phyloP scores from a whole-genome alignment of 2,888 invertebrate species.

The Drosophila kanekoi region DNA sequence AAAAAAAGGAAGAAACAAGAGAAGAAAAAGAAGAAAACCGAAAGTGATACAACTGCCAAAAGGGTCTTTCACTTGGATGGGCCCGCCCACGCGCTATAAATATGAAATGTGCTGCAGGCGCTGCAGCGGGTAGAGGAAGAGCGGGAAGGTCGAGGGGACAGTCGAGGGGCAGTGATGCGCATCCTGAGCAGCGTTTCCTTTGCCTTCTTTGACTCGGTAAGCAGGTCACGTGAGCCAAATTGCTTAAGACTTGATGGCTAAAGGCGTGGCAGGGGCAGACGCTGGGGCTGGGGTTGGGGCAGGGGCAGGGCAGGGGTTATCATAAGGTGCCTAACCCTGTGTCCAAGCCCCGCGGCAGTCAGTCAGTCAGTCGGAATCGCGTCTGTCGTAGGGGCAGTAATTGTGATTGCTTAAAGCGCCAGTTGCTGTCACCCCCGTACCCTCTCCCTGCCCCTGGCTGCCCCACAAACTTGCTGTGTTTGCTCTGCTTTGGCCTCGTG shows the following conservation, averaged over 20 bases:
- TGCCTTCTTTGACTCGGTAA: slow-evolving; percentile 66
- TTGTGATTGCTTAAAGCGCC: slow-evolving; percentile 63
- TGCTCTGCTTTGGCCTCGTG: slow-evolving; percentile 45
- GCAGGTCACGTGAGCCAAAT: slow-evolving; percentile 75
- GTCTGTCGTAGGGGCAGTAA: slow-evolving; percentile 56
- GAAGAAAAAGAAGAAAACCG: slow-evolving; percentile 44
- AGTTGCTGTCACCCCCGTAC: slow-evolving; percentile 8
- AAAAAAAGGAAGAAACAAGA: background rate
- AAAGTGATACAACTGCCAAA: slow-evolving; percentile 74
- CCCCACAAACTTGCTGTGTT: background rate
- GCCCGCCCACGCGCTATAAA: slow-evolving; percentile 48
- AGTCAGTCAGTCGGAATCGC: slow-evolving; percentile 39
- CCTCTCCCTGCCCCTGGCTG: background rate
- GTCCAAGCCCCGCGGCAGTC: slow-evolving; percentile 25
- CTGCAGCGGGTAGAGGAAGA: background rate
- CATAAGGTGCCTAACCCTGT: background rate
- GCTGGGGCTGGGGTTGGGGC: background rate
- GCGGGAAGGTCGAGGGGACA: too few species aligned
- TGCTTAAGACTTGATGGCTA: slow-evolving; percentile 46
- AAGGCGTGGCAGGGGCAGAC: background rate
- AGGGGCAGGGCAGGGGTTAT: background rate
- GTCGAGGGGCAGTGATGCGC: slow-evolving; percentile 33
- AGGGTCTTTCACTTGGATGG: slow-evolving; percentile 38
- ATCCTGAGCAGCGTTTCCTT: slow-evolving; percentile 53
- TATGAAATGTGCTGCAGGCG: slow-evolving; percentile 53